These are phyloP conservation scores for Philereme vetulata DNA, from an alignment of 2,888 invertebrate species.

Conservation along the genomic window DNA sequence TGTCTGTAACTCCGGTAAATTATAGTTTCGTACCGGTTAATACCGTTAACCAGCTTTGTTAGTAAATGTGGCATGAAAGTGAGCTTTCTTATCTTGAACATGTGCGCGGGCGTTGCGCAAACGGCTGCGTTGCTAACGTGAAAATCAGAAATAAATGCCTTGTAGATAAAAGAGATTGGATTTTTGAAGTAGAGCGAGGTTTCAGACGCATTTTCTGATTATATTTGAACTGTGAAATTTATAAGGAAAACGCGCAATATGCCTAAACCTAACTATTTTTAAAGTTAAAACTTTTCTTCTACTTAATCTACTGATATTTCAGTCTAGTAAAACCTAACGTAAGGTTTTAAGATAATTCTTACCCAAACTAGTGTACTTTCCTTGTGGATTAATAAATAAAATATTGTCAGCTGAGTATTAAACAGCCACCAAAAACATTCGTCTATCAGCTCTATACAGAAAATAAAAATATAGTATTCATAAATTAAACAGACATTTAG, in stretches of 20 bases:
- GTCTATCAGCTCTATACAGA: too few relatives aligned
- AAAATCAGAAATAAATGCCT: slow-evolving; percentile 40
- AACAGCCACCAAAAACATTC: too few relatives aligned
- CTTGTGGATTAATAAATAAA: too few relatives aligned
- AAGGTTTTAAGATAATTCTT: too few relatives aligned
- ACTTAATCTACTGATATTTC: too few relatives aligned
- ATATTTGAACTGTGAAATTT: slow-evolving; percentile 18
- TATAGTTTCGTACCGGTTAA: not conserved
- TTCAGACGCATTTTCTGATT: slow-evolving; percentile 24
- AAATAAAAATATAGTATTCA: too few relatives aligned
- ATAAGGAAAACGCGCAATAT: slow-evolving; percentile 3
- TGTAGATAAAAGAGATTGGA: slow-evolving; percentile 36
- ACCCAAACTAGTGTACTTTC: too few relatives aligned
- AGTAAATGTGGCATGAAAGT: slow-evolving; percentile 53
- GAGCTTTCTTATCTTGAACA: slow-evolving; percentile 78
- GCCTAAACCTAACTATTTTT: not conserved
- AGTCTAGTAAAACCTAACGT: too few relatives aligned
- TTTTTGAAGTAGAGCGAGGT: slow-evolving; percentile 33
- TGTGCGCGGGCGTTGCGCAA: slow-evolving; percentile 73
- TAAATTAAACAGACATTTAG: too few relatives aligned
- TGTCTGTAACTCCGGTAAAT: too few relatives aligned
- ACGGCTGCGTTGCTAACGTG: slow-evolving; percentile 43
- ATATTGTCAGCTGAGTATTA: too few relatives aligned
- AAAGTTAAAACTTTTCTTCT: too few relatives aligned
- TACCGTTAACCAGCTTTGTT: slow-evolving; percentile 15